phyloP scores from a whole-genome alignment of 2,113 vertebrate genomes.

The Etheostoma spectabile region DNA sequence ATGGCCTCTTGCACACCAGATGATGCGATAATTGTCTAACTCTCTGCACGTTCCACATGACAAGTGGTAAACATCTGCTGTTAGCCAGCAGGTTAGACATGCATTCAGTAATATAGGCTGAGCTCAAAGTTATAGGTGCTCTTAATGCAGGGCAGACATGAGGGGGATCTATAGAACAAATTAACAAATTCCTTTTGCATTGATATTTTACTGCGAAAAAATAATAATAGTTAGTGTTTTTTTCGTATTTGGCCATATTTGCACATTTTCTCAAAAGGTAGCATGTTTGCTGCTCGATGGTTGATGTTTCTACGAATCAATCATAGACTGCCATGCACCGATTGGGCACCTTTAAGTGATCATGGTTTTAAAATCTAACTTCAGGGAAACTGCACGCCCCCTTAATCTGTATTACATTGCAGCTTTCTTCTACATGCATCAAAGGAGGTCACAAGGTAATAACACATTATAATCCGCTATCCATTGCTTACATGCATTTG shows the following conservation, averaged over 20 bases:
- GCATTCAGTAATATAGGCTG: neutral
- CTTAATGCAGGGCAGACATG: neutral
- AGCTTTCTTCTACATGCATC: neutral
- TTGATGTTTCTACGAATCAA: neutral
- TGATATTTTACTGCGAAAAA: neutral
- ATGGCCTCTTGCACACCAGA: conserved; percentile 26
- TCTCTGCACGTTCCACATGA: conserved; percentile 41
- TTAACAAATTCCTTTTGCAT: neutral
- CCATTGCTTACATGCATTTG: conserved; percentile 25
- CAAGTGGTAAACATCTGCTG: conserved; percentile 50
- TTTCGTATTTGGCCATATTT: neutral
- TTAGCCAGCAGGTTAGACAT: conserved; percentile 18
- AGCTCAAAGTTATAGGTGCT: conserved; percentile 28
- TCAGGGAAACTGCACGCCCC: neutral
- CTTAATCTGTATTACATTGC: neutral
- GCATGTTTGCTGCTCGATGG: neutral
- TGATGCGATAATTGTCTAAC: conserved; percentile 12
- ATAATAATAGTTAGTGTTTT: neutral
- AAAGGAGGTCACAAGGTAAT: conserved; percentile 8
- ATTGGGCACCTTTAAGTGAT: neutral
- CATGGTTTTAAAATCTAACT: neutral
- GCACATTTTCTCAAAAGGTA: neutral
- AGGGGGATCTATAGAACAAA: neutral
- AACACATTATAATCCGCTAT: conserved; percentile 4
- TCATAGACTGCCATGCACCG: neutral